These are phyloP conservation scores for Cyrtonyx montezumae DNA, from an alignment of 2,113 vertebrate genomes.

Conservation along the genomic window DNA sequence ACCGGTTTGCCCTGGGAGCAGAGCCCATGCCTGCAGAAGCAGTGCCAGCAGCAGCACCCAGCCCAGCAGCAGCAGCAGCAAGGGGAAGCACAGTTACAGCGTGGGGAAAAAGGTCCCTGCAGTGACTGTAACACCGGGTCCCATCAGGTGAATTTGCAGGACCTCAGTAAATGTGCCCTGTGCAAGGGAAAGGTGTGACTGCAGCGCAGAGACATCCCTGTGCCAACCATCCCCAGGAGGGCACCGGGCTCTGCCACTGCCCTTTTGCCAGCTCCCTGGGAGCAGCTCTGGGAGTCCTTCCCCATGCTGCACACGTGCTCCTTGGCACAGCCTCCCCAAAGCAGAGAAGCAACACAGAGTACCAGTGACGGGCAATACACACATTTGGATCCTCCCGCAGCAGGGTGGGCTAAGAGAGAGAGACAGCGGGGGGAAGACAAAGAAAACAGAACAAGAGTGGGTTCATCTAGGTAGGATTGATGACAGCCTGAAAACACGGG, in stretches of 20 bases:
- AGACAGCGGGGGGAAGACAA: slow-evolving; percentile 60
- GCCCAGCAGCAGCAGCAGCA: background rate
- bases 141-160: background rate
- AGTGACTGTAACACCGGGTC: background rate
- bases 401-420: slow-evolving; percentile 78
- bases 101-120: background rate
- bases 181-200: no score
- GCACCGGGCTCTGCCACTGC: background rate
- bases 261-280: background rate
- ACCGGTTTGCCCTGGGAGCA: background rate
- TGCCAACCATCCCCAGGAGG: background rate
- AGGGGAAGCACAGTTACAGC: slow-evolving; percentile 24
- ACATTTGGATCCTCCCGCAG: slow-evolving; percentile 85
- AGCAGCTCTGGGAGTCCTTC: background rate
- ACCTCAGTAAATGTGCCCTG: background rate
- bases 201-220: background rate
- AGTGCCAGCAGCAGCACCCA: background rate
- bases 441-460: slow-evolving; percentile 77
- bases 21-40: background rate
- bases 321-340: slow-evolving; percentile 51
- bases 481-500: background rate
- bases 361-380: slow-evolving; percentile 80
- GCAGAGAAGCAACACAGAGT: slow-evolving; percentile 67
- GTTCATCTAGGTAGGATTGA: slow-evolving; percentile 58
- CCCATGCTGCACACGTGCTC: slow-evolving; percentile 53